These are phyloP conservation scores for Sminthurides bifidus DNA, from an alignment of 1,140 invertebrate species.

Conservation along the genomic window DNA sequence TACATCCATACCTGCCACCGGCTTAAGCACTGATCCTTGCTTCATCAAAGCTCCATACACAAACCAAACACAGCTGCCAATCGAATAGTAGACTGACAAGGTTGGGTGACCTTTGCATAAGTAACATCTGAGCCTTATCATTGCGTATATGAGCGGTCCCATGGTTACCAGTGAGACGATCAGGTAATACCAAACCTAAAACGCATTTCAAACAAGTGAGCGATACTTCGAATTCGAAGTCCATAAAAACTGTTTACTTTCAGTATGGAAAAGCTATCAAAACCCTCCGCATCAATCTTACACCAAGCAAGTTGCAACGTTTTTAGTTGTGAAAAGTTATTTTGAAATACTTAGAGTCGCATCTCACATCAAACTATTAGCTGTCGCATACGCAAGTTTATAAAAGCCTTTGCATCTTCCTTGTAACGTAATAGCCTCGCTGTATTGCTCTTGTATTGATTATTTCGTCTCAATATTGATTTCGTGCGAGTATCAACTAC, in stretches of 20 bases:
- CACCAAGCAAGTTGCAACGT: not conserved
- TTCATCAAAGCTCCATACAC: conserved; percentile 78
- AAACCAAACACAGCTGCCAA: conserved; percentile 67
- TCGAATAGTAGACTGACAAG: conserved; percentile 44
- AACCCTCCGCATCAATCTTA: not conserved
- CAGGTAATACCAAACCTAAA: conserved; percentile 62
- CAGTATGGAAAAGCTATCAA: not conserved
- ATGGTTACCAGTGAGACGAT: conserved; percentile 55
- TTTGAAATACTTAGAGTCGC: too few species aligned
- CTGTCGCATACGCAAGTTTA: too few species aligned
- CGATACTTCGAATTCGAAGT: too few species aligned
- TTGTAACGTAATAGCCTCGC: too few species aligned
- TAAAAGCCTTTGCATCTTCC: too few species aligned
- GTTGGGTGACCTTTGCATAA: conserved; percentile 41
- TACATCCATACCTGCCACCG: conserved; percentile 52
- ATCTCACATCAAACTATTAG: too few species aligned
- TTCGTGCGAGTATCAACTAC: too few species aligned
- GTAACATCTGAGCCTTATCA: conserved; percentile 47
- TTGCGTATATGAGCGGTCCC: conserved; percentile 62
- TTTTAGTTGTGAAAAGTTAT: too few species aligned
- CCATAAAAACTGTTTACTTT: not conserved
- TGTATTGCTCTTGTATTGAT: too few species aligned
- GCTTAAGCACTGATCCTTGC: conserved; percentile 65
- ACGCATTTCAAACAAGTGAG: not conserved
- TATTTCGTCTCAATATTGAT: too few species aligned